These are phyloP conservation scores for Anas georgica DNA, from an alignment of 2,797 vertebrate species.

Conservation along the genomic window DNA sequence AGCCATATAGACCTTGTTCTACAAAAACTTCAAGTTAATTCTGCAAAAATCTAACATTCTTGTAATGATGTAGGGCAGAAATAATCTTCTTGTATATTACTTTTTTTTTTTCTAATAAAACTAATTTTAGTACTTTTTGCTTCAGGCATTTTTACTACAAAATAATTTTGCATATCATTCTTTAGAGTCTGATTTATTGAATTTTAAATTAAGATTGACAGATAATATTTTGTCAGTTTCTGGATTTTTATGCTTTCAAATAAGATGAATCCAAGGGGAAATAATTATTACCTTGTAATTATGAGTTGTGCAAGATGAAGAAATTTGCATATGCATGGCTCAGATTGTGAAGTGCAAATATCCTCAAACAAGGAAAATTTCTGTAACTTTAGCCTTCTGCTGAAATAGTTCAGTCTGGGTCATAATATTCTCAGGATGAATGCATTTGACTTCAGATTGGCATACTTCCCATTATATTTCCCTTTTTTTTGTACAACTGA, in stretches of 20 bases:
- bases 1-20: background rate
- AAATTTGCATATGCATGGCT: background rate
- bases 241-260: background rate
- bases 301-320: background rate
- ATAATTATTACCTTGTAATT: background rate
- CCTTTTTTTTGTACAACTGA: background rate
- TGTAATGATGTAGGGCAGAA: background rate
- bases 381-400: background rate
- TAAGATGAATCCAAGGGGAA: background rate
- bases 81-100: background rate
- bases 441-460: background rate
- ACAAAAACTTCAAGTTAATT: background rate
- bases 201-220: conserved; percentile 1
- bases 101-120: background rate
- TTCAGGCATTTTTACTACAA: background rate
- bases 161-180: background rate
- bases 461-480: background rate
- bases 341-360: background rate
- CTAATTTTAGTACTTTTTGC: background rate
- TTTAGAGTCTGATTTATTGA: background rate
- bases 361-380: background rate
- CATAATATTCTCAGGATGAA: background rate
- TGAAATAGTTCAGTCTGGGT: background rate
- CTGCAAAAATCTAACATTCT: background rate
- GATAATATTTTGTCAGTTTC: background rate